These are phyloP conservation scores for Ceramica pisi DNA, from an alignment of 2,888 invertebrate species.

Conservation along the genomic window DNA sequence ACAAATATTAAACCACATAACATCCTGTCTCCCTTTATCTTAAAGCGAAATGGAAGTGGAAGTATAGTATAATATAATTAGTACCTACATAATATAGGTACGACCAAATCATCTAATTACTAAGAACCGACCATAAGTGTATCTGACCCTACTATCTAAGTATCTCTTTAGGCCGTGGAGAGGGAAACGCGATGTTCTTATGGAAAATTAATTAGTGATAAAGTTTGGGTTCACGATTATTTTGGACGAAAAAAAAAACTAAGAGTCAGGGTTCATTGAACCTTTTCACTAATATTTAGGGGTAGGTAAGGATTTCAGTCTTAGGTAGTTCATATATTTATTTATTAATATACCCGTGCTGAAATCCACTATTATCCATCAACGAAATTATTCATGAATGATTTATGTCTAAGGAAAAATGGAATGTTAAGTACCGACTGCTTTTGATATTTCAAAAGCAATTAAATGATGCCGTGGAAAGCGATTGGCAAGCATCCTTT, in stretches of 20 bases:
- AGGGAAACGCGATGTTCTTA: constrained; percentile 6
- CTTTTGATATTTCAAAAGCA: constrained; percentile 36
- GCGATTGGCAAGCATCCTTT: constrained; percentile 40
- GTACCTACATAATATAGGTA: too few species aligned
- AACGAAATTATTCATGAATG: background rate
- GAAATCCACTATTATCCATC: too few species aligned
- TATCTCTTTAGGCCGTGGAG: constrained; percentile 24
- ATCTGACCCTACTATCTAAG: constrained; percentile 16
- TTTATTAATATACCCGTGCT: too few species aligned
- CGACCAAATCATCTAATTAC: constrained; percentile 15
- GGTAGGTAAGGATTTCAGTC: background rate
- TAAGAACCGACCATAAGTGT: constrained; percentile 6
- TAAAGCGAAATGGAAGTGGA: background rate
- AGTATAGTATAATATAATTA: constrained; percentile 15
- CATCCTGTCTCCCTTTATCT: background rate
- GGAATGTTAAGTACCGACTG: background rate
- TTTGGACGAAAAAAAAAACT: background rate
- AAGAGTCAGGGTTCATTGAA: background rate
- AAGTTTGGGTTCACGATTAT: background rate
- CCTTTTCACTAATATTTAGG: background rate
- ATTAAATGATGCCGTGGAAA: constrained; percentile 40
- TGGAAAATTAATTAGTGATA: constrained; percentile 1
- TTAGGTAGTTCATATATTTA: too few species aligned
- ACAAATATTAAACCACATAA: background rate
- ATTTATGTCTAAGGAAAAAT: background rate